Percentiles rank a stretch among this genome's conserved stretches.
Evolutionary conservation across 2,797 vertebrate species (phyloP).

Genomic region (Syngnathus rostellatus): DNA sequence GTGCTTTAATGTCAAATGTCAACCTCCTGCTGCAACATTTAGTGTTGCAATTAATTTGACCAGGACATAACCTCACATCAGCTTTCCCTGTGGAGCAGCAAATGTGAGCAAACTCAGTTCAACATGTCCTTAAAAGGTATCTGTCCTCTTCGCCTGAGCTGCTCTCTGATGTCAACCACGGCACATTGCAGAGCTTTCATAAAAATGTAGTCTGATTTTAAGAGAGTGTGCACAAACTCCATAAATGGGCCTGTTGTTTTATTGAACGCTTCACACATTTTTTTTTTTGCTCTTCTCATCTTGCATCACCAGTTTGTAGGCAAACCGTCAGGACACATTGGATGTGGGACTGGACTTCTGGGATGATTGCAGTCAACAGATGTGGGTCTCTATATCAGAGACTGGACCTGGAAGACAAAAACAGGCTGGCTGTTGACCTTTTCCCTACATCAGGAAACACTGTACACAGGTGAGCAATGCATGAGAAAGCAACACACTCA

Average conservation of each 20-base stretch:
- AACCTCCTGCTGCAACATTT: background rate
- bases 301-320: slow-evolving; percentile 12
- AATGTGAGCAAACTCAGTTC: slow-evolving; percentile 49
- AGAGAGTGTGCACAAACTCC: background rate
- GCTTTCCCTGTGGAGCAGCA: slow-evolving; percentile 36
- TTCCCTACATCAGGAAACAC: slow-evolving; percentile 12
- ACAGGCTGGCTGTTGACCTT: slow-evolving; percentile 16
- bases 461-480: slow-evolving; percentile 44
- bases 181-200: slow-evolving; percentile 39
- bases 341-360: slow-evolving; percentile 8
- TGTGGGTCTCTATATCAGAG: slow-evolving; percentile 47
- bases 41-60: background rate
- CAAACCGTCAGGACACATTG: slow-evolving; percentile 15
- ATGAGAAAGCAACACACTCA: too few relatives aligned
- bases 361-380: slow-evolving; percentile 43
- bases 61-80: slow-evolving; percentile 4
- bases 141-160: slow-evolving; percentile 32
- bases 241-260: background rate
- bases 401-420: slow-evolving; percentile 31
- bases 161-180: slow-evolving; percentile 43
- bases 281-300: slow-evolving; percentile 8
- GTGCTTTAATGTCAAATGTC: background rate
- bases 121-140: slow-evolving; percentile 73
- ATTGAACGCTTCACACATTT: background rate
- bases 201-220: slow-evolving; percentile 21